A percentile compares a stretch with the other conserved stretches of the same genome.
Conservation (phyloP, 2,113 vertebrate genomes). For the Callipepla squamata region DNA sequence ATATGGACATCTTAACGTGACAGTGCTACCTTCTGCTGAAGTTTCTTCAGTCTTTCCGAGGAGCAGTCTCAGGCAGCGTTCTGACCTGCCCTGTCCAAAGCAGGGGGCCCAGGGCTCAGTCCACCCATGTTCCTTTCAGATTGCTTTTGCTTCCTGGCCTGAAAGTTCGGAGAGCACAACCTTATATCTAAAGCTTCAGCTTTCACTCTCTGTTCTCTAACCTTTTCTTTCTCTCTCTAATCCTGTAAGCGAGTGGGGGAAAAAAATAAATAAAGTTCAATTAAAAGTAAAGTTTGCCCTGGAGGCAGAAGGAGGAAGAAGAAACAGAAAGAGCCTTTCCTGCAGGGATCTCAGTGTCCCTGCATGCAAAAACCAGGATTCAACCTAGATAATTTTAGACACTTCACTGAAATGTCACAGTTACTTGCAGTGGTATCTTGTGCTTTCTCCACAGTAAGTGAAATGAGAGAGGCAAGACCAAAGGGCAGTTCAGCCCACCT, state of each 20-base stretch:
- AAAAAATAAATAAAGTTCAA: neutral
- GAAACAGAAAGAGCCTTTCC: neutral
- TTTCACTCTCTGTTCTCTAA: neutral
- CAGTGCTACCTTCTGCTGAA: neutral
- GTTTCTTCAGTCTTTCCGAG: neutral
- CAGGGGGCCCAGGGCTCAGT: neutral
- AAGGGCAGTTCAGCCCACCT: neutral
- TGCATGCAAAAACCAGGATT: neutral
- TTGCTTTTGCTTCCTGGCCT: neutral
- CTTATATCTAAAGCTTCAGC: neutral
- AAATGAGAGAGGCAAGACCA: neutral
- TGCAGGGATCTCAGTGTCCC: neutral
- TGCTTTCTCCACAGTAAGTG: neutral
- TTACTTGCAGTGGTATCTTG: neutral
- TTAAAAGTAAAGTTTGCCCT: neutral
- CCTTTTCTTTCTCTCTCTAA: neutral
- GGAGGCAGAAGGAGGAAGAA: neutral
- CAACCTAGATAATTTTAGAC: neutral
- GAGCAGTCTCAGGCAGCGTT: fast-evolving
- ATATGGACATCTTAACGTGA: neutral
- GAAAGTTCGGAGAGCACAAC: neutral
- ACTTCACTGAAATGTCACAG: neutral
- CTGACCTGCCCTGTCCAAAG: neutral
- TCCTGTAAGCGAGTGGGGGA: neutral
- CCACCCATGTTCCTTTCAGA: fast-evolving